These are phyloP conservation scores for Ictidomys tridecemlineatus DNA, from an alignment of 2,113 vertebrate species.

Conservation along the genomic window DNA sequence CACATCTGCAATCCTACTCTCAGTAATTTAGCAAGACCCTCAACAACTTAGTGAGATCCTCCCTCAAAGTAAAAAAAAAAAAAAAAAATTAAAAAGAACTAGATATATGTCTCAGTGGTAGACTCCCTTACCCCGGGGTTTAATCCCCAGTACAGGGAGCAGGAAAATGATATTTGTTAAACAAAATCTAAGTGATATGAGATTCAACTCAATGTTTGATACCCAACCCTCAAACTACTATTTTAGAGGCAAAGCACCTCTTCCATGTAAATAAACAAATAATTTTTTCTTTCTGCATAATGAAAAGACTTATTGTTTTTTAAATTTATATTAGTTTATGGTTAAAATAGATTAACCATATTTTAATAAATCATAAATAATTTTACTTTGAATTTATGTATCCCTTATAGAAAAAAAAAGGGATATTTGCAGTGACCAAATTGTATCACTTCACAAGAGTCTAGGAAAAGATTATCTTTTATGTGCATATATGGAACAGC, in stretches of 20 bases:
- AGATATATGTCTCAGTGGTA: too few relatives aligned
- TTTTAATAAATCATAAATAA: background rate
- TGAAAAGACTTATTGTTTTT: background rate
- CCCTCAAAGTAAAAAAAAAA: too few relatives aligned
- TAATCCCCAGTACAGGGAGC: too few relatives aligned
- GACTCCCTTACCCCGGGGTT: fast-evolving
- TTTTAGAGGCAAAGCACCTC: too few relatives aligned
- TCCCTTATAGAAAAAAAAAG: background rate
- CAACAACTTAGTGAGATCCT: too few relatives aligned
- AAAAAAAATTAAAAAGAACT: too few relatives aligned
- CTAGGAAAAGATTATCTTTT: background rate
- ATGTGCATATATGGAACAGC: background rate
- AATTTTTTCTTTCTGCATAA: background rate
- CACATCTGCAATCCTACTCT: too few relatives aligned
- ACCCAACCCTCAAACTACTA: background rate
- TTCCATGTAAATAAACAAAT: background rate
- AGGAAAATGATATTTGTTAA: background rate
- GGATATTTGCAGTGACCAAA: background rate
- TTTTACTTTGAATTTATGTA: background rate
- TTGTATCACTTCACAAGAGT: background rate
- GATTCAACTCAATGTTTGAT: background rate
- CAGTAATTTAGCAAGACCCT: too few relatives aligned
- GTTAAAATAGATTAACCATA: background rate
- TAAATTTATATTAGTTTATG: background rate
- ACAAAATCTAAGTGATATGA: background rate